These are phyloP conservation scores for Nasonovia ribisnigri DNA, from an alignment of 2,888 invertebrate genomes.

Conservation along the genomic window DNA sequence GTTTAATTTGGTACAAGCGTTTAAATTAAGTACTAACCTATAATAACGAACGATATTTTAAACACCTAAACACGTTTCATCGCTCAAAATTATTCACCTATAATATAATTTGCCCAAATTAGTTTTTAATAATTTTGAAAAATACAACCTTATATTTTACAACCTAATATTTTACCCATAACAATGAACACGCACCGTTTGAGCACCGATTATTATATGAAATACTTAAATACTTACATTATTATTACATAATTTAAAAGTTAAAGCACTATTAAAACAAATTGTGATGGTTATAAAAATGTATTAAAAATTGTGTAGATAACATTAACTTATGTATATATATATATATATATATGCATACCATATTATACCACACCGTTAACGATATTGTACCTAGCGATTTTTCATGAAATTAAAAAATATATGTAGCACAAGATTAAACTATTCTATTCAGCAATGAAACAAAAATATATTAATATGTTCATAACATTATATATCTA, in stretches of 20 bases:
- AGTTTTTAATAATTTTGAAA: background rate
- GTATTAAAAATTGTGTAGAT: no score
- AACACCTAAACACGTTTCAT: background rate
- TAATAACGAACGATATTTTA: background rate
- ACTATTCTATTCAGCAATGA: no score
- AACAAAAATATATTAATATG: no score
- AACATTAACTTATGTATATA: no score
- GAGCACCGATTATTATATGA: background rate
- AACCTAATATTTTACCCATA: background rate
- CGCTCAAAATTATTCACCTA: background rate
- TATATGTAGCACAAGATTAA: no score
- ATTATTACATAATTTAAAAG: background rate
- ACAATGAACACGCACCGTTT: background rate
- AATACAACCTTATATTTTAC: no score
- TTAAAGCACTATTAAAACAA: no score
- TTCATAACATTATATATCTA: no score
- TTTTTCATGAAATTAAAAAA: no score
- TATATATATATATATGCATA: no score
- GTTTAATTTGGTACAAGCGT: background rate
- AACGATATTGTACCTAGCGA: no score
- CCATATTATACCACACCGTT: no score
- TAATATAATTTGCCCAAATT: background rate
- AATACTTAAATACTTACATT: background rate
- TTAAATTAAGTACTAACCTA: background rate
- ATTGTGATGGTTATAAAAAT: background rate